These are phyloP conservation scores for Atrina japonica DNA, from an alignment of 2,888 invertebrate genomes.

Conservation along the genomic window DNA sequence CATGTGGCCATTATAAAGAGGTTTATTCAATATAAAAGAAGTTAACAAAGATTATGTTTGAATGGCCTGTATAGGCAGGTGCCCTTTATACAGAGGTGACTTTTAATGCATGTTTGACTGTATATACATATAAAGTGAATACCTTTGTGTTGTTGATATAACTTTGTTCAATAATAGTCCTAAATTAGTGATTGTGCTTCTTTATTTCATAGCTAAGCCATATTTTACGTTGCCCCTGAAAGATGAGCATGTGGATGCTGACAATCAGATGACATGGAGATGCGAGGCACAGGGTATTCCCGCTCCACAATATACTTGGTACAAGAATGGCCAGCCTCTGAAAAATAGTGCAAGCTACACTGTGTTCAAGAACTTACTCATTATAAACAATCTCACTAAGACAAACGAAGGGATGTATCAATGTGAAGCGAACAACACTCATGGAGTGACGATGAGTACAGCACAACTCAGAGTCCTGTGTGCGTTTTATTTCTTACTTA, in stretches of 20 bases:
- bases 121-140: too few relatives aligned
- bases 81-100: too few relatives aligned
- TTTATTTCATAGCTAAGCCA: constrained; percentile 75
- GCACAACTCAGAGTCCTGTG: constrained; percentile 94
- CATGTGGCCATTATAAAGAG: too few relatives aligned
- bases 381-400: constrained; percentile 49
- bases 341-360: constrained; percentile 39
- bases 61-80: too few relatives aligned
- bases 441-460: constrained; percentile 90
- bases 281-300: constrained; percentile 75
- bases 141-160: too few relatives aligned
- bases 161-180: too few relatives aligned
- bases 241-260: constrained; percentile 73
- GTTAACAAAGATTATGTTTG: too few relatives aligned
- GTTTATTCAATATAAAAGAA: too few relatives aligned
- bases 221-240: constrained; percentile 72
- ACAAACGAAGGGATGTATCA: constrained; percentile 93
- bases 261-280: constrained; percentile 70
- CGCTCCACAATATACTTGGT: constrained; percentile 71
- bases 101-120: too few relatives aligned
- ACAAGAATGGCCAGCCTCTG: constrained; percentile 60
- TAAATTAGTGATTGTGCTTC: too few relatives aligned
- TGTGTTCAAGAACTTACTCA: constrained; percentile 56
- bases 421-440: constrained; percentile 89
- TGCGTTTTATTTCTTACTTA: too few relatives aligned